These are phyloP conservation scores for Leptarthrus brevirostris DNA, from an alignment of 2,888 invertebrate species.

Conservation along the genomic window DNA sequence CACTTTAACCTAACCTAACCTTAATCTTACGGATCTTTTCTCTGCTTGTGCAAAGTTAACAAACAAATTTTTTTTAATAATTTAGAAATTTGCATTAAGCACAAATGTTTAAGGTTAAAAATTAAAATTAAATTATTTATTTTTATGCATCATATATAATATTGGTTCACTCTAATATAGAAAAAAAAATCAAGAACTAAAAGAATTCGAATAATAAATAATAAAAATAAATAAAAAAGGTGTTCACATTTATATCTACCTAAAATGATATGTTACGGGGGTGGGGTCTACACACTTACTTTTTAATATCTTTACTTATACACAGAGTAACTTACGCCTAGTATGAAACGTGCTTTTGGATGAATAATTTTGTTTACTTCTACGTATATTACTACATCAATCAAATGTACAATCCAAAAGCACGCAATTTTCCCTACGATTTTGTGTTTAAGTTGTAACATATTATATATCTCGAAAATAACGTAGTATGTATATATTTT, in stretches of 20 bases:
- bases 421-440: conserved; percentile 1
- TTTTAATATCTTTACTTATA: conserved; percentile 23
- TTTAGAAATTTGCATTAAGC: too few relatives aligned
- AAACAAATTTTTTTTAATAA: too few relatives aligned
- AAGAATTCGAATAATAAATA: background rate
- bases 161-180: background rate
- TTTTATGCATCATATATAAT: background rate
- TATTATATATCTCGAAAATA: background rate
- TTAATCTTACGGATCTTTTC: too few relatives aligned
- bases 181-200: background rate
- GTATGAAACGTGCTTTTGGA: background rate
- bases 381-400: background rate
- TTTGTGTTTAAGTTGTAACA: background rate
- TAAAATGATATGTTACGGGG: conserved; percentile 34
- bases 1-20: too few relatives aligned
- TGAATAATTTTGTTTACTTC: background rate
- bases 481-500: background rate
- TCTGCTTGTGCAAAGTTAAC: too few relatives aligned
- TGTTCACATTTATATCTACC: conserved; percentile 27
- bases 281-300: conserved; percentile 40
- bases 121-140: too few relatives aligned
- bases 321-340: conserved; percentile 18
- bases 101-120: too few relatives aligned
- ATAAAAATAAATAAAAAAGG: conserved; percentile 17
- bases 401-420: conserved; percentile 16